Evolutionary conservation across 2,113 vertebrate species (phyloP).

Genomic region (Macaca mulatta): DNA sequence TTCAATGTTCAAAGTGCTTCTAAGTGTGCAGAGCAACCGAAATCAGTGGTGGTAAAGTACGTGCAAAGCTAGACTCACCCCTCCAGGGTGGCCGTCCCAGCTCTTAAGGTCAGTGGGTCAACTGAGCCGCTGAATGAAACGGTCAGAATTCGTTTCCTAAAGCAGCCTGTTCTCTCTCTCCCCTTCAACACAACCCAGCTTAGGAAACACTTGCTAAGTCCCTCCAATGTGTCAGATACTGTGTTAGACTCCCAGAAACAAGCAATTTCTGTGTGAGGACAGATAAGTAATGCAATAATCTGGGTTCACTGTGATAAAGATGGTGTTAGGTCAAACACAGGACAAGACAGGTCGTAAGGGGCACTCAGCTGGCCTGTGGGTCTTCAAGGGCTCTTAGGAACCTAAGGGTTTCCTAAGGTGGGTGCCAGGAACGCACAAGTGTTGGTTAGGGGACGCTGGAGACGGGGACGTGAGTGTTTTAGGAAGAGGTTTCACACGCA

Average conservation of each 20-base stretch:
- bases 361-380: rapidly evolving
- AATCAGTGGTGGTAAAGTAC: rapidly evolving
- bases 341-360: rapidly evolving
- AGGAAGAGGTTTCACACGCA: background rate
- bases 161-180: background rate
- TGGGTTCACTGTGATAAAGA: no score
- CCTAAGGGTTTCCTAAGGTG: background rate
- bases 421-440: rapidly evolving
- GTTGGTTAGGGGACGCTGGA: background rate
- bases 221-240: rapidly evolving
- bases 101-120: no score
- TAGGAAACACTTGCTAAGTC: background rate
- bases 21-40: rapidly evolving
- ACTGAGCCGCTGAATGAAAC: background rate
- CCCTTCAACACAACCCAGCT: background rate
- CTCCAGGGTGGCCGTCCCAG: rapidly evolving
- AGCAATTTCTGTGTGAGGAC: background rate
- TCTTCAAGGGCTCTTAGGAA: background rate
- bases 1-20: background rate
- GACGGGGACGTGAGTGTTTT: rapidly evolving
- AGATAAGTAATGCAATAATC: rapidly evolving
- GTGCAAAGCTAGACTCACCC: background rate
- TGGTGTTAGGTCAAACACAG: no score
- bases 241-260: background rate
- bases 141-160: background rate